phyloP scores from a whole-genome alignment of 1,140 invertebrate genomes.

The Drosophila nigrodunni region DNA sequence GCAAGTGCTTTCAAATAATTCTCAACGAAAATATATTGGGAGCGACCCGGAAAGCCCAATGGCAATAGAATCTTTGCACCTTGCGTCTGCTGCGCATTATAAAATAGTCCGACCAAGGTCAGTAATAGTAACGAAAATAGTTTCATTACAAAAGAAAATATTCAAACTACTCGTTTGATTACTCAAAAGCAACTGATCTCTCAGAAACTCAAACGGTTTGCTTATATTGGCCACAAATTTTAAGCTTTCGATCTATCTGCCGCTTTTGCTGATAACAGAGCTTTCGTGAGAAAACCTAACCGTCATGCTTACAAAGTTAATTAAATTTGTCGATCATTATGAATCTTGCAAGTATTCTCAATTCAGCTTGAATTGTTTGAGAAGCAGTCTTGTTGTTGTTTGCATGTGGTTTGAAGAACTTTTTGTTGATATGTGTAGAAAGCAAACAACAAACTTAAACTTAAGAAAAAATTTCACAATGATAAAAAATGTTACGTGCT shows the following conservation, averaged over 20 bases:
- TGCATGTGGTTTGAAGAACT: no score
- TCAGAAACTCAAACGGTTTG: not conserved
- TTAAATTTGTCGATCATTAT: not conserved
- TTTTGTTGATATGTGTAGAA: no score
- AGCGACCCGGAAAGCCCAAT: constrained; percentile 85
- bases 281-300: not conserved
- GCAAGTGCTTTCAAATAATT: constrained; percentile 85
- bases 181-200: constrained; percentile 15
- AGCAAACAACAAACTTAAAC: no score
- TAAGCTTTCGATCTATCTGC: not conserved
- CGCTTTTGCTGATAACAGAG: constrained; percentile 24
- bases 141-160: constrained; percentile 38
- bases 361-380: not conserved
- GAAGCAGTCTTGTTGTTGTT: no score
- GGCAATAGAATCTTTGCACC: constrained; percentile 79
- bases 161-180: not conserved
- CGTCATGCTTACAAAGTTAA: constrained; percentile 35
- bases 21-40: constrained; percentile 86
- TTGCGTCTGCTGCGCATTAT: constrained; percentile 21
- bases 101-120: constrained; percentile 34
- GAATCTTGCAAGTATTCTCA: not conserved
- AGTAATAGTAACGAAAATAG: constrained; percentile 15
- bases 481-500: no score
- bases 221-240: constrained; percentile 9
- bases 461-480: no score